phyloP scores from a whole-genome alignment of 64 coral and sea anemone species.

The Pachyseris speciosa region DNA sequence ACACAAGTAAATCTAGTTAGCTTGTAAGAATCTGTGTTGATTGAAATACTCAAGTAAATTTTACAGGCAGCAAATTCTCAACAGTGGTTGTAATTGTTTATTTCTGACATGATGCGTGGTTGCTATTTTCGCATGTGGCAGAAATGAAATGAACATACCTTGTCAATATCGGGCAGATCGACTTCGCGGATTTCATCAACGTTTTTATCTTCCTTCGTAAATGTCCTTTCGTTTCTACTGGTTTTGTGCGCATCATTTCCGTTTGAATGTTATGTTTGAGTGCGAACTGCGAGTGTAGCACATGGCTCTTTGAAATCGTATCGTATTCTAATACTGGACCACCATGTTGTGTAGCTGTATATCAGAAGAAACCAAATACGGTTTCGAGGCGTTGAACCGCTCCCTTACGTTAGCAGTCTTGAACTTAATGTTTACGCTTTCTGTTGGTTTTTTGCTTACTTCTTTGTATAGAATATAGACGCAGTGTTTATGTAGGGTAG shows the following conservation, averaged over 20 bases:
- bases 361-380: background rate
- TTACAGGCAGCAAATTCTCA: background rate
- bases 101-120: background rate
- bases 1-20: background rate
- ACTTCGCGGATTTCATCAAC: background rate
- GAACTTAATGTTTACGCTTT: background rate
- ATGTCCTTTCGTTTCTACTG: background rate
- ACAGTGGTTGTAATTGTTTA: background rate
- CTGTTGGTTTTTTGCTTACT: background rate
- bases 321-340: background rate
- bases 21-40: background rate
- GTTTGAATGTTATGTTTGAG: background rate
- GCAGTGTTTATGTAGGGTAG: background rate
- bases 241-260: background rate
- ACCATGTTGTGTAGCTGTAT: background rate
- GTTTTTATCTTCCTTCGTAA: background rate
- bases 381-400: background rate
- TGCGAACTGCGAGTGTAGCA: background rate
- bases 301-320: background rate
- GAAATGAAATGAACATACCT: background rate
- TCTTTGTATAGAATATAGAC: background rate
- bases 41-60: background rate
- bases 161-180: conserved; percentile 1
- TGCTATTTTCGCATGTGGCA: conserved; percentile 13
- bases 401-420: background rate